Evolutionary conservation across 2,113 vertebrate genomes (phyloP), one percentile per base, ranked within the genome.

Genomic region (Chascanopsetta lugubris): DNA sequence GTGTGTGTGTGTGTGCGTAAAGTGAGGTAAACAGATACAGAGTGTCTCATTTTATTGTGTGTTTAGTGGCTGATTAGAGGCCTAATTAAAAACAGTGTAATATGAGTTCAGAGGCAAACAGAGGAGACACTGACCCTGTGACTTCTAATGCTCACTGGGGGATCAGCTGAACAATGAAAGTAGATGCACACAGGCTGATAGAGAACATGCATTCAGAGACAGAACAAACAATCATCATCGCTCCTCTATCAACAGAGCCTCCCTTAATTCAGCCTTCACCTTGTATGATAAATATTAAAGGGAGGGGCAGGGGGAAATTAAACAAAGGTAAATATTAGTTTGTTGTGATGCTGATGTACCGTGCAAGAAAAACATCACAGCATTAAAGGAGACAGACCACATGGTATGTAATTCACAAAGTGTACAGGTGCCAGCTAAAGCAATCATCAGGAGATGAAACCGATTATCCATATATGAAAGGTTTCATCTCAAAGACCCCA

Each of bases 1-100:
- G 21, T 25, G 5, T 4, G 13, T 49, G 50, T 11, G 20, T 3
- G 51, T 49, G 58, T 61, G 65, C 61, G 75, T 69, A 73, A 77
- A 78, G 73, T 60, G 74, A 75, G 71, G 89, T 90, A 91, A 89
- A 91, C 86, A 91, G 80, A 86, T 83, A 88, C 80, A 88, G 77
- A 91, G 83, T 80, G 83, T 88, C 87, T 87, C 64, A 75, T 88
- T 91, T 87, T 85, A 88, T 87, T 90, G 87, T 90, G 89, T 91
- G 85, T 91, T 91, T 83, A 90, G 81, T 69, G 85, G 87, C 86
- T 90, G 90, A 92, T 93, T 90, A 92, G 83, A 85, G 76, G 82
- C 69, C 80, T 90, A 90, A 91, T 92, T 91, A 90, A 92, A 90
- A 85, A 85, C 80, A 69, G 78, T 83, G 86, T 87, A 86, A 4